Base-by-base conservation (phyloP, 1,140 invertebrate species). In the Drosophila insularis region DNA sequence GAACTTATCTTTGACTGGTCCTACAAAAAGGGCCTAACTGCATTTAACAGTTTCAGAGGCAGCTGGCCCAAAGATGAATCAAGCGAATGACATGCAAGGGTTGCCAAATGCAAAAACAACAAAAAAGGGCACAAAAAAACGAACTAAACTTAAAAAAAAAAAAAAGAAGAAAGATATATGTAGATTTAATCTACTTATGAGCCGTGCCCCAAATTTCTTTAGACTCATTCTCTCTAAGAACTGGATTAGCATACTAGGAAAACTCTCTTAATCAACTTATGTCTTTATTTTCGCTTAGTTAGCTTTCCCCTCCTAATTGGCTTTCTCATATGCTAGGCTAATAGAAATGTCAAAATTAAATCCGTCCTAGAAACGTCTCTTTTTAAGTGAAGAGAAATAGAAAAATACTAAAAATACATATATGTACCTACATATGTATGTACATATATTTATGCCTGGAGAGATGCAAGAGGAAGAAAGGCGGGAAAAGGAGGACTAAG, bases 1-100 rank as follows among this genome's bases (percentile, higher is more conserved):
- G 78, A 74, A 76, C 64, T 64, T 80, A 74, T 72, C 64, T 64
- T 80, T 72, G 54, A 53, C 54, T 54, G 1, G 5, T 46, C 6
- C 5, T 69, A 17, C 37, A 0, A 39, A 32, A 27, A 27, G 27
- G 63, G 39, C 23, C 78, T 81, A 86, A 87, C 82, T 87, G 82
- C 81, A 86, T 69, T 81, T 75, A 81, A 86, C 71, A 65, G 74
- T 86, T 86, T 74, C 68, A 66, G 27, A 27, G 55, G 43, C 81
- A 86, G 81, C 81, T 86, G 82, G 63, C 70, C 14, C n/a, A 37
- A 27, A 27, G 19, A 31, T 40, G 62, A 58, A 19, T 63, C 46
- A 23, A 56, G 19, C 61, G 19, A 79, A 68, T 58, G 64, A 72
- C 60, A 74, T 23, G 74, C 62, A 66, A 74, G 46, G 66, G 58